phyloP scores from a whole-genome alignment of 1,140 invertebrate species.

The Ceratina australensis region DNA sequence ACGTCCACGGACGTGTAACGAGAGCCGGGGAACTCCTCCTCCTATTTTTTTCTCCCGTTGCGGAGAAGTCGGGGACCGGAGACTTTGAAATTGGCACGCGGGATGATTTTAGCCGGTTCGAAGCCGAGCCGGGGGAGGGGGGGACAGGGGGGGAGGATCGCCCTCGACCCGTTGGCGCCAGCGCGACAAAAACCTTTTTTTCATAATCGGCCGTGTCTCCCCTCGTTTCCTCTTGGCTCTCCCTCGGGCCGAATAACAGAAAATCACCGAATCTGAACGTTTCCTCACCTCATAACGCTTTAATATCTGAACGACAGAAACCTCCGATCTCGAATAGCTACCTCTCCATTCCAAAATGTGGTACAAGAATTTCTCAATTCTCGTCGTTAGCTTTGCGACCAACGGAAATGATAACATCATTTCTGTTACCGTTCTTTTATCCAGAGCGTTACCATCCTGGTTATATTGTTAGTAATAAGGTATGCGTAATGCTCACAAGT shows the following conservation, averaged over 20 bases:
- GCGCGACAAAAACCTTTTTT: conserved; percentile 54
- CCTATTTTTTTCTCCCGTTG: conserved; percentile 16
- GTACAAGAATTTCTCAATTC: no score
- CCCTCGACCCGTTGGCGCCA: conserved; percentile 57
- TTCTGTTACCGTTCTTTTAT: no score
- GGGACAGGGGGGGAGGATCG: conserved; percentile 20
- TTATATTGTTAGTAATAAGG: no score
- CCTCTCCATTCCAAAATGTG: no score
- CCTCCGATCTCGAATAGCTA: no score
- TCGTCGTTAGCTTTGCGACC: no score
- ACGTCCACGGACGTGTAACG: conserved; percentile 52
- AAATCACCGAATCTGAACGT: not conserved
- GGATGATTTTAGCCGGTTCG: conserved; percentile 60
- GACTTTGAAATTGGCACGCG: conserved; percentile 61
- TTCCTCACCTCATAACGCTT: not conserved
- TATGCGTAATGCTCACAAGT: no score
- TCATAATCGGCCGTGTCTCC: conserved; percentile 62
- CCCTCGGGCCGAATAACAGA: not conserved
- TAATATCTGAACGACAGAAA: not conserved
- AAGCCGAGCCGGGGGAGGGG: not conserved
- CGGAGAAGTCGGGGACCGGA: not conserved
- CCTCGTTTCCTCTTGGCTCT: conserved; percentile 22
- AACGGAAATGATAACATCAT: no score
- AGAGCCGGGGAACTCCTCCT: conserved; percentile 30
- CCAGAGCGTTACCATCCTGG: no score